Conservation (phyloP, 2,888 invertebrate genomes). For the Anthoptus insignis region DNA sequence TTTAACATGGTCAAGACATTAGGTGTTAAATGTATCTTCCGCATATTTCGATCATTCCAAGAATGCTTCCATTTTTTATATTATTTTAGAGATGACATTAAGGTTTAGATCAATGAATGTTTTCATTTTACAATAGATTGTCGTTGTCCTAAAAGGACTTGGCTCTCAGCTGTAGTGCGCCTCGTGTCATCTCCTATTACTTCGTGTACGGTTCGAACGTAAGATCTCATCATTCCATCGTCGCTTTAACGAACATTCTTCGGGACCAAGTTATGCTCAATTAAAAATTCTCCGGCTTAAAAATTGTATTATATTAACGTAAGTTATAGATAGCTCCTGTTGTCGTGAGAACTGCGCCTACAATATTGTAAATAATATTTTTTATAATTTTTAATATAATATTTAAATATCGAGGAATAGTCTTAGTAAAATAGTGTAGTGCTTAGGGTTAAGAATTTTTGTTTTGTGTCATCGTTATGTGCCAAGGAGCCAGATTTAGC, state of each 20-base stretch:
- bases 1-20: conserved; percentile 42
- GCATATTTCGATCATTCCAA: conserved; percentile 75
- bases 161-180: not conserved
- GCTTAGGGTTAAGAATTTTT: conserved; percentile 60
- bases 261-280: conserved; percentile 74
- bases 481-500: conserved; percentile 76
- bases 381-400: conserved; percentile 61
- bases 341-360: conserved; percentile 57
- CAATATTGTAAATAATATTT: conserved; percentile 65
- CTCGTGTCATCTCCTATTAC: conserved; percentile 22
- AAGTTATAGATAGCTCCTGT: conserved; percentile 64
- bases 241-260: conserved; percentile 67
- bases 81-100: conserved; percentile 33
- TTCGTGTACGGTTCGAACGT: conserved; percentile 49
- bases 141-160: conserved; percentile 25
- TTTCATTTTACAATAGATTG: conserved; percentile 11
- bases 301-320: conserved; percentile 66
- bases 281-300: conserved; percentile 57
- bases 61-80: conserved; percentile 67
- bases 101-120: not conserved
- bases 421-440: conserved; percentile 65
- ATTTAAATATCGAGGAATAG: conserved; percentile 72
- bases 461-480: conserved; percentile 80
- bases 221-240: conserved; percentile 85
- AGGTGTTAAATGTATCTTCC: conserved; percentile 56